A percentile compares a stretch with the other conserved stretches of the same genome.
These are phyloP conservation scores for Anguilla obscura DNA, from an alignment of 2,797 vertebrate species.

Conservation along the genomic window DNA sequence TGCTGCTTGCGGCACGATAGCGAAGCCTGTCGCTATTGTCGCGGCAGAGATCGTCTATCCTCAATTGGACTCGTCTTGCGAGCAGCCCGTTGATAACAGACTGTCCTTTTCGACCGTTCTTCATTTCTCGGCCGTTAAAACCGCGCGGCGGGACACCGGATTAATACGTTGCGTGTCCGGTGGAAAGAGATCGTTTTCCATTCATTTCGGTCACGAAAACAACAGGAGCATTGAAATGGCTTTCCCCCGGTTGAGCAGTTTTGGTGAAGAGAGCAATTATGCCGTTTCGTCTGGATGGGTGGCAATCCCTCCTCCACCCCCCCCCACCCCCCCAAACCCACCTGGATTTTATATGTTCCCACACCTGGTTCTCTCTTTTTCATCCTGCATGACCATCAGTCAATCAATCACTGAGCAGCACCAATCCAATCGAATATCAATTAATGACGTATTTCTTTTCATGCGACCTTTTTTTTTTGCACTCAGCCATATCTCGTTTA, in stretches of 20 bases:
- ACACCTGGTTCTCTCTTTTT: too few relatives aligned
- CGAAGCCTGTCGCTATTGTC: background rate
- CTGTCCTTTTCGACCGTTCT: background rate
- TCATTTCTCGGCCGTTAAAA: background rate
- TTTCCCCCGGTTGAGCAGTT: background rate
- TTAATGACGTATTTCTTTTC: too few relatives aligned
- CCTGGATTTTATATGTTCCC: too few relatives aligned
- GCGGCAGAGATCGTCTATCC: background rate
- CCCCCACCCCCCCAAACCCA: too few relatives aligned
- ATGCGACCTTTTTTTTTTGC: too few relatives aligned
- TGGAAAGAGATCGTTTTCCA: background rate
- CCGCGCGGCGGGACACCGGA: background rate
- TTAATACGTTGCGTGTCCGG: background rate
- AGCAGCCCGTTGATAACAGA: background rate
- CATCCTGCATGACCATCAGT: too few relatives aligned
- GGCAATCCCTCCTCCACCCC: background rate
- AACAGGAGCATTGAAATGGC: background rate
- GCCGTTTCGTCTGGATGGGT: background rate
- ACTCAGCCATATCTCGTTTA: too few relatives aligned
- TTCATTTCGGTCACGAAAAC: background rate
- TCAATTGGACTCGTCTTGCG: background rate
- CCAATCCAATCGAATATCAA: too few relatives aligned
- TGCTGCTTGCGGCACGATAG: too few relatives aligned
- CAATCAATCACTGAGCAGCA: too few relatives aligned
- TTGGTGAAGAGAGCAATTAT: background rate